Evolutionary conservation across 2,888 invertebrate genomes (phyloP).

Genomic region (Andrena fulva): DNA sequence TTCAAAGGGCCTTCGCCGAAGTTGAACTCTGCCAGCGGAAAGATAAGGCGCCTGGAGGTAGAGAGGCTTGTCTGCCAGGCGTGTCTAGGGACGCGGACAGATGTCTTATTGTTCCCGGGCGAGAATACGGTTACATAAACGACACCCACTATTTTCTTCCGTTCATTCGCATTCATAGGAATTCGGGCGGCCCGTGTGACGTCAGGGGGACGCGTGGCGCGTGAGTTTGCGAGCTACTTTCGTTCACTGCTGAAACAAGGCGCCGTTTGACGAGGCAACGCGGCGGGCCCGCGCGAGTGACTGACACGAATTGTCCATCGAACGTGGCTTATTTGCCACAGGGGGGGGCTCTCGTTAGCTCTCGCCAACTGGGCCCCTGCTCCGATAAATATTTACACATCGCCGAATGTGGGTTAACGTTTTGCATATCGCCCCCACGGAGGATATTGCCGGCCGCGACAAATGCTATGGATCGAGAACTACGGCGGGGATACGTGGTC

Average conservation of each 20-base stretch:
- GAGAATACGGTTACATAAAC: not conserved
- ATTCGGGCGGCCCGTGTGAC: not conserved
- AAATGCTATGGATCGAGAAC: slow-evolving; percentile 70
- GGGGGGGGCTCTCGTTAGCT: slow-evolving; percentile 50
- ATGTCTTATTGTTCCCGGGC: not conserved
- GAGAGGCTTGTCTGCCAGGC: not conserved
- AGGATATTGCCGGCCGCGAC: slow-evolving; percentile 53
- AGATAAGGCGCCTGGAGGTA: not conserved
- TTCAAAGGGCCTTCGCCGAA: not conserved
- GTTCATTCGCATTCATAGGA: slow-evolving; percentile 16
- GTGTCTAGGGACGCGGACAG: not conserved
- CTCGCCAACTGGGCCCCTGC: slow-evolving; percentile 47
- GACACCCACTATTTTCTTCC: not conserved
- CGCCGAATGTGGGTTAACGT: slow-evolving; percentile 69
- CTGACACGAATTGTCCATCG: slow-evolving; percentile 34
- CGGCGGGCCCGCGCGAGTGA: slow-evolving; percentile 25
- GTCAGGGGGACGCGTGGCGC: not conserved
- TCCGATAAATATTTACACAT: slow-evolving; percentile 71
- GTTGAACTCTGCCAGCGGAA: not conserved
- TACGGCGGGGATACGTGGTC: slow-evolving; percentile 46
- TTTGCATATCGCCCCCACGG: slow-evolving; percentile 69
- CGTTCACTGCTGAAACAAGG: slow-evolving; percentile 13
- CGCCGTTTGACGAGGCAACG: slow-evolving; percentile 7
- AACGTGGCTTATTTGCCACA: slow-evolving; percentile 37
- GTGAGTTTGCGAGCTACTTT: not conserved